phyloP scores from a whole-genome alignment of 1,140 invertebrate genomes.

The Charaxes varanes region DNA sequence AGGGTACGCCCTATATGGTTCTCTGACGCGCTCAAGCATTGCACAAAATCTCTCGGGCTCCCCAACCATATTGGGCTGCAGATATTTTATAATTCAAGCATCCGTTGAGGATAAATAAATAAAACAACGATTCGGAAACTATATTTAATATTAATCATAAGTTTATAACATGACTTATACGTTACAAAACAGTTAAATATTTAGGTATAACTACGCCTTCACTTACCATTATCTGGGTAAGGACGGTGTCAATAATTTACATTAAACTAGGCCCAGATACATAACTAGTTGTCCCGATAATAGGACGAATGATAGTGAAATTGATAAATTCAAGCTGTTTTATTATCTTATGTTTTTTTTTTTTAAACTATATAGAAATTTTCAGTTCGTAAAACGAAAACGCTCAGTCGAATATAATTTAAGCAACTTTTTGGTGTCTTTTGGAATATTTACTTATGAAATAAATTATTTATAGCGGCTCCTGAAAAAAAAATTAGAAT shows the following conservation, averaged over 20 bases:
- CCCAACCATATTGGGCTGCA: too few species aligned
- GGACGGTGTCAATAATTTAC: slow-evolving; percentile 70
- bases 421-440: too few species aligned
- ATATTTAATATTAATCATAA: slow-evolving; percentile 72
- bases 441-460: too few species aligned
- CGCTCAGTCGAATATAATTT: too few species aligned
- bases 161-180: slow-evolving; percentile 71
- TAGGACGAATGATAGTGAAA: slow-evolving; percentile 3
- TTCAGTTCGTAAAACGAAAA: not conserved
- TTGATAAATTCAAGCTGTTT: slow-evolving; percentile 12
- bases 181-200: slow-evolving; percentile 72
- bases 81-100: too few species aligned
- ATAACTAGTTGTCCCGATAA: slow-evolving; percentile 24
- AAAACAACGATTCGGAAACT: slow-evolving; percentile 56
- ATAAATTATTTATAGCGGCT: too few species aligned
- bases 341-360: not conserved
- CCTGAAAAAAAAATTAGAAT: too few species aligned
- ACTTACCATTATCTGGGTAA: slow-evolving; percentile 67
- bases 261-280: slow-evolving; percentile 68
- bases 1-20: too few species aligned
- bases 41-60: too few species aligned
- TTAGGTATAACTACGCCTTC: slow-evolving; percentile 62
- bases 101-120: slow-evolving; percentile 20
- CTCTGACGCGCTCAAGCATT: too few species aligned
- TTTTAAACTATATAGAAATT: not conserved